Base-by-base conservation (phyloP, 2,113 vertebrate species). In the Rhinichthys klamathensis region DNA sequence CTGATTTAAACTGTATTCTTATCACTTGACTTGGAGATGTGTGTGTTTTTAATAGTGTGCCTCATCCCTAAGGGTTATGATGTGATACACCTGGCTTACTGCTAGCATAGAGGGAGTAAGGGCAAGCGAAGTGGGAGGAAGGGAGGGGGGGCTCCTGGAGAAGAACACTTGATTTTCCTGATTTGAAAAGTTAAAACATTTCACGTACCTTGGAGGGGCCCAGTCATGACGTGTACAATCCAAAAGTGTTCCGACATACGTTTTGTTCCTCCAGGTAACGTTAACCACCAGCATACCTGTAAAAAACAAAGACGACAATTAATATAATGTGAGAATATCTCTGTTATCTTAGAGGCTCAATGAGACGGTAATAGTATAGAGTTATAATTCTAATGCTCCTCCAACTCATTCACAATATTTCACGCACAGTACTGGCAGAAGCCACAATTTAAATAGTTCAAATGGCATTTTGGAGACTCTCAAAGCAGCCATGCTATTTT, bases 251-350 rank as follows among this genome's bases (percentile, higher is more conserved):
- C 98, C 98, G 69, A 99, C 98, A 0, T 99, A 99, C 0, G 98
- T 99, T 95, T 99, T 99, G 93, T 99, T 99, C 91, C 98, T 96
- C 98, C 98, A 99, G 0, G 98, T 99, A 81, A 99, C 98, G 0
- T 99, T 99, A 30, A 99, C 98, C 90, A 99, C 98, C 93, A 99
- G 92, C 97, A 99, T 99, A 54, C 98, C 98, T 99, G 91, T 15
- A 92, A 92, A 85, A 84, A 25, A 75, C 25, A 10, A 51, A 89
- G 49, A 56, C 6, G 76, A 70, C 11, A 8, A 49, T 70, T 54
- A 70, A 75, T 81, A 86, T 70, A 84, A 78, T 56, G 1, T 3
- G 12, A 56, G 35, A 65, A 69, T 32, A 83, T 27, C 65, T 72
- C 38, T 27, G 15, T 81, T 65, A 30, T 81, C 13, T 63, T 11